phyloP scores from a whole-genome alignment of 1,140 invertebrate species.

The Zaprionus nigranus region DNA sequence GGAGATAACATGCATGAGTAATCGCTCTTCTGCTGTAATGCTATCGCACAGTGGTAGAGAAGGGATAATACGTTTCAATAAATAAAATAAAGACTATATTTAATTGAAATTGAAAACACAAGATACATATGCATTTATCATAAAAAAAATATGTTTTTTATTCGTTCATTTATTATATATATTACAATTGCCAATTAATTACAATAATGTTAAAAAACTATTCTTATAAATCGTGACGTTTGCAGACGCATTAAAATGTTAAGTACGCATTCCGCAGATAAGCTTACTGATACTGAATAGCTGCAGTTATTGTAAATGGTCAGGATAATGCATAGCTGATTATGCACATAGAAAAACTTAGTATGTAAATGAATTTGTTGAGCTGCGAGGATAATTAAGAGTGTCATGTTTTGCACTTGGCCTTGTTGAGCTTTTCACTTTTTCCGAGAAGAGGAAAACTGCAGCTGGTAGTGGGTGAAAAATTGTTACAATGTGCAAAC shows the following conservation, averaged over 20 bases:
- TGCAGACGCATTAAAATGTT: conserved; percentile 23
- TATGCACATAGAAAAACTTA: conserved; percentile 17
- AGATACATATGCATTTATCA: not conserved
- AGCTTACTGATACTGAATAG: conserved; percentile 10
- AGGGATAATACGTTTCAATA: too few species aligned
- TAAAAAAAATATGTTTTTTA: not conserved
- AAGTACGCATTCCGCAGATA: conserved; percentile 47
- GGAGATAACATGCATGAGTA: too few species aligned
- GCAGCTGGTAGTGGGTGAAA: conserved; percentile 1
- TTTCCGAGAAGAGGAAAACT: conserved; percentile 7
- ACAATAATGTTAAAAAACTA: not conserved
- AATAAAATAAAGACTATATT: too few species aligned
- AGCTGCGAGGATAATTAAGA: conserved; percentile 28
- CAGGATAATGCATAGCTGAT: not conserved
- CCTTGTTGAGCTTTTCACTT: conserved; percentile 33
- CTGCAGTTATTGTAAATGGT: not conserved
- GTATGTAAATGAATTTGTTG: too few species aligned
- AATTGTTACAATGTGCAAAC: conserved; percentile 41
- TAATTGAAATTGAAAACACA: too few species aligned
- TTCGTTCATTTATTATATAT: conserved; percentile 3
- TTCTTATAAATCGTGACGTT: conserved; percentile 7
- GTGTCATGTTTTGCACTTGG: conserved; percentile 62
- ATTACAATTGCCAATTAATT: conserved; percentile 3
- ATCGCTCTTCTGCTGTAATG: too few species aligned
- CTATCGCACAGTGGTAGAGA: too few species aligned